phyloP scores from a whole-genome alignment of 2,888 invertebrate species.

The Drosophila paracracens region DNA sequence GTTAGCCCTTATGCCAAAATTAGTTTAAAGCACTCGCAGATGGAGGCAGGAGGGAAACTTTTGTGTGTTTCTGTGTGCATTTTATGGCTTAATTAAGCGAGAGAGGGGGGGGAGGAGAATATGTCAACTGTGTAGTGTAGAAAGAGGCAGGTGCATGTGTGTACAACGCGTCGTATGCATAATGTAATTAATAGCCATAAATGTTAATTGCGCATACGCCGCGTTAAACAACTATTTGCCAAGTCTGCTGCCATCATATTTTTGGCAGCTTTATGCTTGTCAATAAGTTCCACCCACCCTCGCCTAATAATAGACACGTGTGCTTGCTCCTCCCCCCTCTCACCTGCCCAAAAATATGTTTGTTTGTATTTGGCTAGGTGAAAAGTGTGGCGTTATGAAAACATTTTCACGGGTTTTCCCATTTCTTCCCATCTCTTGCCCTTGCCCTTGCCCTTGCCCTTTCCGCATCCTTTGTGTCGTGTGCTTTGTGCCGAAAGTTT shows the following conservation, averaged over 20 bases:
- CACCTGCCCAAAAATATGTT: slow-evolving; percentile 3
- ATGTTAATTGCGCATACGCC: slow-evolving; percentile 81
- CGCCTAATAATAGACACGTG: slow-evolving; percentile 51
- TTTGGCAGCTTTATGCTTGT: slow-evolving; percentile 46
- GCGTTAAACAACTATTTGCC: slow-evolving; percentile 59
- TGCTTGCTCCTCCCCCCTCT: slow-evolving; percentile 17
- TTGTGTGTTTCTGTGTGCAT: slow-evolving; percentile 48
- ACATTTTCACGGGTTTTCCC: slow-evolving; percentile 52
- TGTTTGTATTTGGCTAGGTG: slow-evolving; percentile 57
- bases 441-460: slow-evolving; percentile 5
- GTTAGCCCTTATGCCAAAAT: slow-evolving; percentile 56
- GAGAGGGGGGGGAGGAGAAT: neutral
- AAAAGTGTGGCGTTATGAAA: slow-evolving; percentile 70
- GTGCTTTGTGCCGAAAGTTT: slow-evolving; percentile 64
- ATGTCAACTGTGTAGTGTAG: slow-evolving; percentile 12
- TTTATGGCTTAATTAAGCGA: slow-evolving; percentile 67
- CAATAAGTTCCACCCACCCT: slow-evolving; percentile 40
- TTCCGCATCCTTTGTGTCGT: slow-evolving; percentile 40
- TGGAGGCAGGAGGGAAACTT: slow-evolving; percentile 32
- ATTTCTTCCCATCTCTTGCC: no score
- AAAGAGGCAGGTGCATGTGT: slow-evolving; percentile 15
- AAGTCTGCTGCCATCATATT: slow-evolving; percentile 13
- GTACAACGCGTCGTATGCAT: slow-evolving; percentile 63
- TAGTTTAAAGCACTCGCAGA: slow-evolving; percentile 50
- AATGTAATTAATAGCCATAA: slow-evolving; percentile 78